Conservation (phyloP, 1,140 invertebrate species). For the Drosophila mauritiana region DNA sequence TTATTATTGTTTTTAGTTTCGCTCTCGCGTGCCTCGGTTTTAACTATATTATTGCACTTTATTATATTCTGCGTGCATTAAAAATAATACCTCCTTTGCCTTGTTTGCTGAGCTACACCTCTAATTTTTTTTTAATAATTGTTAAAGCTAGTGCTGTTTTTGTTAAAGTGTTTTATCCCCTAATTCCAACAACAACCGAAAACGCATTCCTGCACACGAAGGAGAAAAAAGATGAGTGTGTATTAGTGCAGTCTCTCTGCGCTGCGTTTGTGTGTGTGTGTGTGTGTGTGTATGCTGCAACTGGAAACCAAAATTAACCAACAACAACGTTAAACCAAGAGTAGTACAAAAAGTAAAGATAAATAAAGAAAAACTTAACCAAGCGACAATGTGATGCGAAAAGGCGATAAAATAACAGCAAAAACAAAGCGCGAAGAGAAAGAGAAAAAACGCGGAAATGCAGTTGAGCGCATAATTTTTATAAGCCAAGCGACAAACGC, state of each 20-base stretch:
- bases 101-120: too few species aligned
- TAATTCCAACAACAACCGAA: constrained; percentile 3
- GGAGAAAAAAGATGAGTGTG: constrained; percentile 29
- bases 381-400: constrained; percentile 65
- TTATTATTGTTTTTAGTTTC: constrained; percentile 4
- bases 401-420: constrained; percentile 56
- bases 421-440: constrained; percentile 33
- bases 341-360: not conserved
- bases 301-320: constrained; percentile 40
- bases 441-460: constrained; percentile 76
- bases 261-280: not conserved
- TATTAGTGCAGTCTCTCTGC: constrained; percentile 24
- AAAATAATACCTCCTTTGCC: too few species aligned
- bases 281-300: constrained; percentile 33
- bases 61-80: not conserved
- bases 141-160: not conserved
- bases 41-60: not conserved
- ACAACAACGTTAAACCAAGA: constrained; percentile 1
- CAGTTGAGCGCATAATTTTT: constrained; percentile 81
- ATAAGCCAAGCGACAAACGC: constrained; percentile 72
- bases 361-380: constrained; percentile 41
- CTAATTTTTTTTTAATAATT: constrained; percentile 2
- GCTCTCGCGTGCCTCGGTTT: constrained; percentile 1
- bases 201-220: constrained; percentile 34
- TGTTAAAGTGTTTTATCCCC: constrained; percentile 25